Conservation (phyloP, 2,113 vertebrate species). For the Oplegnathus fasciatus region DNA sequence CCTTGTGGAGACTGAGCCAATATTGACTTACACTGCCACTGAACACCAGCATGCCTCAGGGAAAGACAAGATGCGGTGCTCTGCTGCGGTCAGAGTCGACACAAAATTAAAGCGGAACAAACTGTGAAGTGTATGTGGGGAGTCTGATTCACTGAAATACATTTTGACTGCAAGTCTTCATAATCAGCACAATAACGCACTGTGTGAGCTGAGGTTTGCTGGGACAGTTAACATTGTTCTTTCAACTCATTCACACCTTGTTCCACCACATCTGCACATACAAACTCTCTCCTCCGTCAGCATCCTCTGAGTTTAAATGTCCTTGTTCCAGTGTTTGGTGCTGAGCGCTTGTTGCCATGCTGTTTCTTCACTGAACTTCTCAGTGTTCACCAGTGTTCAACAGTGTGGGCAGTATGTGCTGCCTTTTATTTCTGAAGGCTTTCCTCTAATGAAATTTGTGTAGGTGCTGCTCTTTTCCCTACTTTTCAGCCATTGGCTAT, state of each 20-base stretch:
- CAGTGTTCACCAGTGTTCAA: neutral
- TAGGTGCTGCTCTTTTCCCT: conserved; percentile 23
- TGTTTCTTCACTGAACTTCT: neutral
- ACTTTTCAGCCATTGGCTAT: neutral
- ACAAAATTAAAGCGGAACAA: conserved; percentile 45
- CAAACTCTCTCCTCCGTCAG: neutral
- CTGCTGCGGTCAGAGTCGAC: conserved; percentile 44
- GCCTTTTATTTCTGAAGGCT: conserved; percentile 6
- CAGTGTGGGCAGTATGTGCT: conserved; percentile 9
- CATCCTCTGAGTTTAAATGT: neutral
- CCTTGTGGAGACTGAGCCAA: conserved; percentile 35
- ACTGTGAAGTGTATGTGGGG: conserved; percentile 34
- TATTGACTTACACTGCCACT: conserved; percentile 56
- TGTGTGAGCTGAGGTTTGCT: neutral
- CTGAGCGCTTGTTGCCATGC: neutral
- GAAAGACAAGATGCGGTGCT: conserved; percentile 32
- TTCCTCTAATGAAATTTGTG: conserved; percentile 15
- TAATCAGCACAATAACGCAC: neutral
- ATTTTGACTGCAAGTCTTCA: conserved; percentile 2
- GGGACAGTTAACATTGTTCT: neutral
- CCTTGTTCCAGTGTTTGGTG: neutral
- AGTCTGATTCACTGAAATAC: conserved; percentile 27
- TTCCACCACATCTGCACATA: neutral
- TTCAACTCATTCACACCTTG: neutral
- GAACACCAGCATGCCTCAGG: conserved; percentile 32